Evolutionary conservation across 1,140 invertebrate genomes (phyloP).

Genomic region (Andrena cerasifolii): DNA sequence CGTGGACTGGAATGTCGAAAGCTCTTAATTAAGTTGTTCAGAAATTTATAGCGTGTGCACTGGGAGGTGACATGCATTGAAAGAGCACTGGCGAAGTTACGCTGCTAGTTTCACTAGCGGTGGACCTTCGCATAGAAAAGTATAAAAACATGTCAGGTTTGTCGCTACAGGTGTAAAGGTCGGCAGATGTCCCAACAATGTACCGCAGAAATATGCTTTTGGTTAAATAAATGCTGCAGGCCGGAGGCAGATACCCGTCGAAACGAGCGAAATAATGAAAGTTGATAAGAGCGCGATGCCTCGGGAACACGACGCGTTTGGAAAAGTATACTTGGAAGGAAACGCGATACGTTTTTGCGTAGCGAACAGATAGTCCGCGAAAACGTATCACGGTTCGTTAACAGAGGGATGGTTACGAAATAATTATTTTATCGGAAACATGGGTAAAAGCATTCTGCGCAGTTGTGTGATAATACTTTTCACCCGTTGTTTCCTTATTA

Average conservation of each 20-base stretch:
- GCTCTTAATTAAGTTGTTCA: too few species aligned
- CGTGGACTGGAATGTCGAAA: too few species aligned
- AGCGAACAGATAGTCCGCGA: constrained; percentile 5
- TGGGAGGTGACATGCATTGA: too few species aligned
- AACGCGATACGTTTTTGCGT: constrained; percentile 15
- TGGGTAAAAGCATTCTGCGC: background rate
- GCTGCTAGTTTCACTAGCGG: too few species aligned
- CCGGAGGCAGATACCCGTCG: background rate
- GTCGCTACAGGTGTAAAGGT: background rate
- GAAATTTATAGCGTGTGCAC: too few species aligned
- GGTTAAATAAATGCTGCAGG: background rate
- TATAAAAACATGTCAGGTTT: background rate
- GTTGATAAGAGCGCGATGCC: background rate
- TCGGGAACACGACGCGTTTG: background rate
- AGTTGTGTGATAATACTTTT: background rate
- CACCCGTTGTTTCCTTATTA: too few species aligned
- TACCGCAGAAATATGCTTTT: background rate
- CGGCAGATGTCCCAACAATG: background rate
- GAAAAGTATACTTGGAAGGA: background rate
- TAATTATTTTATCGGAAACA: background rate
- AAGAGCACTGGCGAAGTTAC: too few species aligned
- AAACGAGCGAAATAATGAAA: background rate
- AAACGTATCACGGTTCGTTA: background rate
- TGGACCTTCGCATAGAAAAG: background rate
- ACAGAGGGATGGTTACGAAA: background rate